phyloP scores from a whole-genome alignment of 2,113 vertebrate species.

The Ellobius talpinus region DNA sequence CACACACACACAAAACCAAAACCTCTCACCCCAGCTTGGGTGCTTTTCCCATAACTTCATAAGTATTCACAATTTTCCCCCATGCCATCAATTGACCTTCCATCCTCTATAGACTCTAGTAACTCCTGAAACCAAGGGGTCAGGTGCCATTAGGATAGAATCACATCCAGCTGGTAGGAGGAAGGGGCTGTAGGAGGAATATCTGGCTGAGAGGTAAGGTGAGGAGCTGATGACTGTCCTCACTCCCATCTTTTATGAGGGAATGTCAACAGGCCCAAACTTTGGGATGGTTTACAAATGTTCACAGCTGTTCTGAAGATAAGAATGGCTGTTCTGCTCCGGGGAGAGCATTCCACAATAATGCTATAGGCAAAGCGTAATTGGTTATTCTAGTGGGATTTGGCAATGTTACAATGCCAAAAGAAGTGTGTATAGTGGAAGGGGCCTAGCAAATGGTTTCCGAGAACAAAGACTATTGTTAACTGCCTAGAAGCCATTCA shows the following conservation, averaged over 20 bases:
- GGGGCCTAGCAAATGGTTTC: not conserved
- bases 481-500: not conserved
- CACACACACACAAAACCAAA: not conserved
- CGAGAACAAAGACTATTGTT: not conserved
- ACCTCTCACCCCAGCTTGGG: not conserved
- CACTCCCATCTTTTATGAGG: not conserved
- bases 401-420: not conserved
- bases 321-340: not conserved
- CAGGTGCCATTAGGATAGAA: not conserved
- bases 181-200: too few species aligned
- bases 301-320: not conserved
- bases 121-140: not conserved
- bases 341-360: not conserved
- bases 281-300: not conserved
- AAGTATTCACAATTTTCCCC: not conserved
- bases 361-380: not conserved
- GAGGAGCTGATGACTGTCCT: not conserved
- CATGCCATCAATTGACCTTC: not conserved
- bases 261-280: not conserved
- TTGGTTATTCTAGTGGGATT: not conserved
- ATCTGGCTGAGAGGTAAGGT: not conserved
- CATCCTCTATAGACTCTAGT: too few species aligned
- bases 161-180: not conserved
- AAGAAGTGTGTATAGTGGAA: not conserved
- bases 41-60: not conserved